These are phyloP conservation scores for Oxygymnocypris stewartii DNA, from an alignment of 2,113 vertebrate genomes.

Conservation along the genomic window DNA sequence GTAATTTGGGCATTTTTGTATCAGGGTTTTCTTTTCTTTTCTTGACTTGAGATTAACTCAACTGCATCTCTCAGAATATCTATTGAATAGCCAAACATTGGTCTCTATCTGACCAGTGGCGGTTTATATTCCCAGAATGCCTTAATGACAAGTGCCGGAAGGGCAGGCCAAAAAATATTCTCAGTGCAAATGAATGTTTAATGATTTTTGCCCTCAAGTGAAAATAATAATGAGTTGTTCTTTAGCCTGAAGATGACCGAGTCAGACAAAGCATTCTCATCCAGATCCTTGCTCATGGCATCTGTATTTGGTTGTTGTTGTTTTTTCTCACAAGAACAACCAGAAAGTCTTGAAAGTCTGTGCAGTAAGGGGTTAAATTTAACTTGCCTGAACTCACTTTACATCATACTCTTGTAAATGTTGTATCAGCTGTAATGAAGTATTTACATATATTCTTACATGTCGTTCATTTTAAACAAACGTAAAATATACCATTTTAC, in stretches of 20 bases:
- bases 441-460: not conserved
- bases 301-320: too few species aligned
- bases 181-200: conserved; percentile 54
- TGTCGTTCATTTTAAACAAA: not conserved
- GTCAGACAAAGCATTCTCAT: not conserved
- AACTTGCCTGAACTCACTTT: not conserved
- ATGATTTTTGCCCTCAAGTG: conserved; percentile 33
- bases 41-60: not conserved
- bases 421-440: not conserved
- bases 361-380: not conserved
- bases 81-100: not conserved
- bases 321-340: not conserved
- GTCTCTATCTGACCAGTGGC: not conserved
- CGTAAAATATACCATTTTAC: not conserved
- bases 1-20: not conserved
- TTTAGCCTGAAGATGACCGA: conserved; percentile 12
- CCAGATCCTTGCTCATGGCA: not conserved
- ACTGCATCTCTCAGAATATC: not conserved
- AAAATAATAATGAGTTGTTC: not conserved
- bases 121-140: conserved; percentile 29
- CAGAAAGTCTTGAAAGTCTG: not conserved
- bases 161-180: conserved; percentile 35
- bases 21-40: not conserved
- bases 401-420: not conserved
- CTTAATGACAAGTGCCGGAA: conserved; percentile 5